Evolutionary conservation across 2,113 vertebrate genomes (phyloP).

Genomic region (Tachysurus vachellii): DNA sequence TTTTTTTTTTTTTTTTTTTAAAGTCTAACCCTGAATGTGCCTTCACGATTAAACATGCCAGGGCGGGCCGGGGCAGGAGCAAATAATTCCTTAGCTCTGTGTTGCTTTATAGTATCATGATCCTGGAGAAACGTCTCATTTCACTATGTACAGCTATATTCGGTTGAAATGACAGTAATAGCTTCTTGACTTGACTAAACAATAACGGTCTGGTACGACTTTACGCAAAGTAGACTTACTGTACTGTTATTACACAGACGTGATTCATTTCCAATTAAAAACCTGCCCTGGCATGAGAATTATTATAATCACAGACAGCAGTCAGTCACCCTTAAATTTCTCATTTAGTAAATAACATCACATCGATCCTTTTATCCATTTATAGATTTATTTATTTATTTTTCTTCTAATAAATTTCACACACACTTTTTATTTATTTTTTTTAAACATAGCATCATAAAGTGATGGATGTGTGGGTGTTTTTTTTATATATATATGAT

Average conservation of each 20-base stretch:
- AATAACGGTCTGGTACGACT: not conserved
- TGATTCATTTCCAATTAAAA: not conserved
- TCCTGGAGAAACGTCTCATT: no score
- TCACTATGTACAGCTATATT: no score
- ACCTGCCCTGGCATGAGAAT: not conserved
- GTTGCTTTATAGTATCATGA: no score
- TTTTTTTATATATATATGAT: no score
- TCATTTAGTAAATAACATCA: not conserved
- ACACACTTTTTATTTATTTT: no score
- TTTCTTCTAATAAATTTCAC: no score
- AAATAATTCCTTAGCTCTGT: not conserved
- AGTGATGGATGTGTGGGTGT: no score
- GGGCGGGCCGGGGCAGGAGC: not conserved
- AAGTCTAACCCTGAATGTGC: no score
- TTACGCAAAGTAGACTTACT: not conserved
- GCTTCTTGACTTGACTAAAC: no score
- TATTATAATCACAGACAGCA: not conserved
- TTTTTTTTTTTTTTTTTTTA: no score
- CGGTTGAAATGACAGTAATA: no score
- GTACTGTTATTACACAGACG: not conserved
- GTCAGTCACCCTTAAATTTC: not conserved
- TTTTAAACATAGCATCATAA: no score
- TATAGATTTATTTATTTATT: not conserved
- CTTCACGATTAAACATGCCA: not conserved
- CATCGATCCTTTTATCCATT: not conserved